Evolutionary conservation across 2,113 vertebrate species (phyloP), one percentile per base, ranked within the genome.

Genomic region (Pyxicephalus adspersus): DNA sequence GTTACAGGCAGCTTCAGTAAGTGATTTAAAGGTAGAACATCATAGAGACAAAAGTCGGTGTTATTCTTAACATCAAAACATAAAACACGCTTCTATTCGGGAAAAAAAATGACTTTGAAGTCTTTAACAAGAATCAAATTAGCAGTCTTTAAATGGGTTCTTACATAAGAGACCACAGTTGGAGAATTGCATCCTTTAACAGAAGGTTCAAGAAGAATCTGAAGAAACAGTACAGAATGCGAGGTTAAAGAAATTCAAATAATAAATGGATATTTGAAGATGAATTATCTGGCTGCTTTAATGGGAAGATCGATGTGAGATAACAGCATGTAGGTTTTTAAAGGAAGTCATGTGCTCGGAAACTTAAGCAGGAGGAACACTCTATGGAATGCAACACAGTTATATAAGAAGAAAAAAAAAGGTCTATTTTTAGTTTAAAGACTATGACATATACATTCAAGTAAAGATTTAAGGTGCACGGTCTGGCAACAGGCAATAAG

Each of bases 111-210:
- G 65, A 29, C 34, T 60, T 80, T 80, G 77, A 80, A 80, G 77
- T 61, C 19, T 80, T 80, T 80, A 80, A 80, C 65, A 61, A 80
- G 77, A 71, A 80, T 80, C 65, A 80, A 80, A 80, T 80, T 70
- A 68, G 19, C 22, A 80, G 70, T 19, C 26, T 20, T 71, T 80
- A 70, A 58, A 61, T 60, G 55, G 77, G 65, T 16, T 50, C 29
- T 80, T 80, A 71, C 65, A 71, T 80, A 60, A 70, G 77, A 70
- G 77, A 70, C 55, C 66, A 54, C 77, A 67, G 55, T 71, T 80
- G 65, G 65, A 63, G 55, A 61, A 80, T 19, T 45, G 38, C 60
- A 38, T 28, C 34, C 57, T 13, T 18, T 28, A 20, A 71, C 31
- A 71, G 76, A 55, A 66, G 51, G 64, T 80, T 61, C 77, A 68